Percentiles rank a stretch among this genome's conserved stretches.
Evolutionary conservation across 1,140 invertebrate species (phyloP).

Genomic region (Anoplolepis gracilipes): DNA sequence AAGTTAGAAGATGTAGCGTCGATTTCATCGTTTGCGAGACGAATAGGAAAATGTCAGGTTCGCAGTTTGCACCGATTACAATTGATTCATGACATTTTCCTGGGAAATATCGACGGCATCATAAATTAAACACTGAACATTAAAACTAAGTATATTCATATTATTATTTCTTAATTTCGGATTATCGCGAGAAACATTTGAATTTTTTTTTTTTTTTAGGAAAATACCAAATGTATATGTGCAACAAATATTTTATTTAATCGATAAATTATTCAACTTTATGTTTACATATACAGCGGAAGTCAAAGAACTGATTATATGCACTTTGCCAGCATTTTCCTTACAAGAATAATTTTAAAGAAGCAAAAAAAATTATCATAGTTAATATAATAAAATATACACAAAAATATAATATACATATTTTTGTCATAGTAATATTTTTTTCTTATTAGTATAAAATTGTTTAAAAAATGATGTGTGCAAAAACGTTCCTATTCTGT

Average conservation of each 20-base stretch:
- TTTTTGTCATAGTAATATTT: neutral
- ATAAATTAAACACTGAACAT: neutral
- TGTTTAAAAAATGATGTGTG: neutral
- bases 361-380: no score
- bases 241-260: no score
- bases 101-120: neutral
- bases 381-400: neutral
- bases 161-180: no score
- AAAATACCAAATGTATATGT: neutral
- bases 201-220: neutral
- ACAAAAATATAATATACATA: neutral
- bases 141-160: neutral
- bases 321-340: neutral
- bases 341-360: neutral
- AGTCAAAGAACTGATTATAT: neutral
- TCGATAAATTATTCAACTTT: neutral
- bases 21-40: neutral
- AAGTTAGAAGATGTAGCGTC: neutral
- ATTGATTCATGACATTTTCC: conserved; percentile 1
- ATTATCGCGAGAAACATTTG: neutral
- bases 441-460: neutral
- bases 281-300: neutral
- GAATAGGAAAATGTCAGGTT: neutral
- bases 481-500: neutral
- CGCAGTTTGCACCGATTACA: neutral